Conservation (phyloP, 2,888 invertebrate genomes). For the Lagria hirta region DNA sequence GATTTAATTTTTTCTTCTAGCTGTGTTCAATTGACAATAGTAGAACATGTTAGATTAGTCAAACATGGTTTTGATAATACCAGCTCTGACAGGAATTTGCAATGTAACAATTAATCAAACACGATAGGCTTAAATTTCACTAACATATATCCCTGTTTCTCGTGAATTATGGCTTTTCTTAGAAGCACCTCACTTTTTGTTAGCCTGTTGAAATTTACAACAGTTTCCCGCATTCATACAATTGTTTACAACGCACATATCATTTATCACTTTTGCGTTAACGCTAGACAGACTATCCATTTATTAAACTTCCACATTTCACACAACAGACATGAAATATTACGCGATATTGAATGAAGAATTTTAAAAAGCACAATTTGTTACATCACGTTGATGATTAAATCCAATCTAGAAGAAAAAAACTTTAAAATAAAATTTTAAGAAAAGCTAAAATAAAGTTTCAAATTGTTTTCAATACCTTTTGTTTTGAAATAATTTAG, state of each 20-base stretch:
- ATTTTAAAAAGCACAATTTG: no score
- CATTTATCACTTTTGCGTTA: constrained; percentile 21
- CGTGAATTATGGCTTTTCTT: constrained; percentile 22
- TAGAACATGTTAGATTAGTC: no score
- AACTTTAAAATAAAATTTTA: no score
- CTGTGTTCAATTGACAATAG: no score
- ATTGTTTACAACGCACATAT: constrained; percentile 15
- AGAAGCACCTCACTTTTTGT: constrained; percentile 13
- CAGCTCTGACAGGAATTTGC: no score
- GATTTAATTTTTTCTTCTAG: no score
- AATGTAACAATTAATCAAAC: constrained; percentile 10
- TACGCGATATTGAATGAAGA: constrained; percentile 17
- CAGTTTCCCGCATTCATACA: constrained; percentile 13
- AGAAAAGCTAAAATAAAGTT: no score
- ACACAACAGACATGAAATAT: constrained; percentile 12
- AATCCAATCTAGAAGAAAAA: no score
- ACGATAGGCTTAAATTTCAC: constrained; percentile 8
- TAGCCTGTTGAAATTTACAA: constrained; percentile 19
- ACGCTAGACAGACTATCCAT: constrained; percentile 14
- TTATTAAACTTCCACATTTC: constrained; percentile 7
- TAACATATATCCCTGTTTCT: constrained; percentile 1
- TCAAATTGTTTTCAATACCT: no score
- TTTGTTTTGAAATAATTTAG: no score
- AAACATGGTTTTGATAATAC: no score
- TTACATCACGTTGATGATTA: no score